Conservation (phyloP, 2,113 vertebrate genomes). For the Panthera tigris region DNA sequence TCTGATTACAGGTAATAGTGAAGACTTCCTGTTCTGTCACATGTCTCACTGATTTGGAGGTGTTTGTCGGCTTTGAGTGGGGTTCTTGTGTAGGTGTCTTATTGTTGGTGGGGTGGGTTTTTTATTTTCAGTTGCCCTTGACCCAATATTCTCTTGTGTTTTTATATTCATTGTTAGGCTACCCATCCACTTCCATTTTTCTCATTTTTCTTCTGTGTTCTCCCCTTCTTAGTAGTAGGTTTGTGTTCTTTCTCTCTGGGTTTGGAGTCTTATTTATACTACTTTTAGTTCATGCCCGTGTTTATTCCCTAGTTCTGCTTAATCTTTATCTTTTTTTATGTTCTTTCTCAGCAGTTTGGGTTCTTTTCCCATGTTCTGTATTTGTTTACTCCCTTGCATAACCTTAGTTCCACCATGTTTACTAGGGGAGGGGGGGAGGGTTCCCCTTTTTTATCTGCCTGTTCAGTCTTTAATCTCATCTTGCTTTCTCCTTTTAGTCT, state of each 20-base stretch:
- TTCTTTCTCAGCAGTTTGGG: neutral
- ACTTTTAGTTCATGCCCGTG: neutral
- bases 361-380: neutral
- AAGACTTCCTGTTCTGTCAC: conserved; percentile 4
- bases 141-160: neutral
- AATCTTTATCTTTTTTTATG: neutral
- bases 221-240: neutral
- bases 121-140: neutral
- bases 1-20: conserved; percentile 41
- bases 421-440: neutral
- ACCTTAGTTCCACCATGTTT: neutral
- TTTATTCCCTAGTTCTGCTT: neutral
- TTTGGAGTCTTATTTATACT: neutral
- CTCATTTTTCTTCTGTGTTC: neutral
- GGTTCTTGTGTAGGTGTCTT: neutral
- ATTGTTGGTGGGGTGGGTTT: neutral
- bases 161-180: neutral
- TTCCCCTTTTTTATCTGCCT: neutral
- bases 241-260: neutral
- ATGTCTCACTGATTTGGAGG: neutral
- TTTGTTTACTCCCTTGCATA: neutral
- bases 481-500: neutral
- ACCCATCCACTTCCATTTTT: neutral
- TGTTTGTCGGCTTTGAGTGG: neutral
- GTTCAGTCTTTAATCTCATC: neutral